A percentile compares a stretch with the other conserved stretches of the same genome.
These are phyloP conservation scores for Lacerta viridis DNA, from an alignment of 2,797 vertebrate genomes.

Conservation along the genomic window DNA sequence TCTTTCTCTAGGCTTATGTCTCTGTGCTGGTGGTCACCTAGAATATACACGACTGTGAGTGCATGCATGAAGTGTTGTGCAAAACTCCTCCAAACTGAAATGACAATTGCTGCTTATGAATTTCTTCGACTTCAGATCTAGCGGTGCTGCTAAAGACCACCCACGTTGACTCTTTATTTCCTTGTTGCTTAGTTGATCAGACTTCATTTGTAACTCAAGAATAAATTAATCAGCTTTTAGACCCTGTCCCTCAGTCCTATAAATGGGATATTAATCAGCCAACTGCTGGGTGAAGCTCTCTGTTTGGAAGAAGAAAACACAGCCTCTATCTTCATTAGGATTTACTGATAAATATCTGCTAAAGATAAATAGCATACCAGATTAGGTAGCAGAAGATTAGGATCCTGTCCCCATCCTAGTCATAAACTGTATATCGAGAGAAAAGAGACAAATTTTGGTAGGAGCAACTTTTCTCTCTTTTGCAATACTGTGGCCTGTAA, in stretches of 20 bases:
- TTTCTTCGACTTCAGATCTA: slow-evolving; percentile 15
- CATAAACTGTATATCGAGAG: too few relatives aligned
- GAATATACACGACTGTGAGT: neutral
- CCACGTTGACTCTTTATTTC: slow-evolving; percentile 7
- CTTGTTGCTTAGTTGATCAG: slow-evolving; percentile 10
- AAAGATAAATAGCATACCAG: neutral
- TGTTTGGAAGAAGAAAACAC: slow-evolving; percentile 42
- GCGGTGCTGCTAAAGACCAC: slow-evolving; percentile 37
- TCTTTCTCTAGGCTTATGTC: too few relatives aligned
- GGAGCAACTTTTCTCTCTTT: neutral
- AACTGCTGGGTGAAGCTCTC: slow-evolving; percentile 26
- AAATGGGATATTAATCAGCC: slow-evolving; percentile 29
- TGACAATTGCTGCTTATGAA: neutral
- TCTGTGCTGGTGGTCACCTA: too few relatives aligned
- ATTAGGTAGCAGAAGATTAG: neutral
- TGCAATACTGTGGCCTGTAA: neutral
- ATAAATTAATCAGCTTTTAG: slow-evolving; percentile 44
- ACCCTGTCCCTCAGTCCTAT: slow-evolving; percentile 23
- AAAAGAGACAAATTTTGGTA: neutral
- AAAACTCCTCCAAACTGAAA: slow-evolving; percentile 46
- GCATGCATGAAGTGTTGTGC: neutral
- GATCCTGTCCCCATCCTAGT: neutral
- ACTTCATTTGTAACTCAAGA: slow-evolving; percentile 54
- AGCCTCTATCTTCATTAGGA: neutral
- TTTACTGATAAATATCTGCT: slow-evolving; percentile 32